phyloP scores from a whole-genome alignment of 2,113 vertebrate genomes.

The Gadus macrocephalus region DNA sequence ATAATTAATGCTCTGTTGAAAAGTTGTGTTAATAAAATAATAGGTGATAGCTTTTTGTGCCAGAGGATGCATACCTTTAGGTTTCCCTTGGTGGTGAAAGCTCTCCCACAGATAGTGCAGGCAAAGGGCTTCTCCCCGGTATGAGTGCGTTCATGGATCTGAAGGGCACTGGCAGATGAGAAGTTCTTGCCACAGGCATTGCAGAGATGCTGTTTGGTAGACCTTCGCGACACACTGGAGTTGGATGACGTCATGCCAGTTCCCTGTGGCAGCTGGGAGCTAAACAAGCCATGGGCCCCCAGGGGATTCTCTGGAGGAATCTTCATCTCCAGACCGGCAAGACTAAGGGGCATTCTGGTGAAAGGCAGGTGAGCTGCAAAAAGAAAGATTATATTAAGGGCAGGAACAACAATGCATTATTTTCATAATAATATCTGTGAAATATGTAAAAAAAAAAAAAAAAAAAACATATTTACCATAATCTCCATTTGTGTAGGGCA shows the following conservation, averaged over 20 bases:
- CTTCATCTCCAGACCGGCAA: constrained; percentile 89
- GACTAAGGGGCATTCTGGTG: constrained; percentile 80
- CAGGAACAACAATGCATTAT: not conserved
- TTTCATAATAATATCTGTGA: not conserved
- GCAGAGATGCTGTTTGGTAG: constrained; percentile 89
- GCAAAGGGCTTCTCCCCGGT: constrained; percentile 96
- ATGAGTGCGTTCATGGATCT: constrained; percentile 96
- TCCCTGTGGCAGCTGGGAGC: constrained; percentile 76
- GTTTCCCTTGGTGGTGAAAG: constrained; percentile 97
- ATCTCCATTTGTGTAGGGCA: constrained; percentile 76
- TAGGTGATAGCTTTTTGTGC: not conserved
- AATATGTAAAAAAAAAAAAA: not conserved
- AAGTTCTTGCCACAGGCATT: constrained; percentile 90
- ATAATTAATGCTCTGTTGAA: not conserved
- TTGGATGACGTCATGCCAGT: constrained; percentile 73
- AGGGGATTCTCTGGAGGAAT: constrained; percentile 73
- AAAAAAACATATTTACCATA: constrained; percentile 62
- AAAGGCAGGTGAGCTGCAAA: constrained; percentile 77
- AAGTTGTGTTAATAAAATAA: not conserved
- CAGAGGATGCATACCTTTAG: constrained; percentile 78
- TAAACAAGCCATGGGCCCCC: constrained; percentile 71
- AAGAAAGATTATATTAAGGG: not conserved
- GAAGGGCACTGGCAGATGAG: constrained; percentile 92
- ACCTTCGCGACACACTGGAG: constrained; percentile 76
- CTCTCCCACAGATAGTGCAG: constrained; percentile 90